phyloP scores from a whole-genome alignment of 2,888 invertebrate genomes.

The Plagodis pulveraria region DNA sequence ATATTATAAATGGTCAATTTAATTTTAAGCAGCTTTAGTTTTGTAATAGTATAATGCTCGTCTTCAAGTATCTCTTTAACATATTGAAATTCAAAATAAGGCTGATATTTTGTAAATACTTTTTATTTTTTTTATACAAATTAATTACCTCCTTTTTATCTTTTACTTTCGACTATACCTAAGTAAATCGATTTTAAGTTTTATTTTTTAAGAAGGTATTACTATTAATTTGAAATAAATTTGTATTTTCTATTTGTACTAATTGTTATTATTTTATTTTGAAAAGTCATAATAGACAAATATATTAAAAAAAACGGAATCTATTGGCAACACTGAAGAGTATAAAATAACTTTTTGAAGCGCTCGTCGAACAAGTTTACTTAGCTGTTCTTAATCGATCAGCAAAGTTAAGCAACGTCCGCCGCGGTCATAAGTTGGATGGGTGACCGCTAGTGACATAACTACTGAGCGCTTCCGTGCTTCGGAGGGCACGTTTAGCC shows the following conservation, averaged over 20 bases:
- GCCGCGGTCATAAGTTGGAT: too few relatives aligned
- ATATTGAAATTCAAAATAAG: constrained; percentile 60
- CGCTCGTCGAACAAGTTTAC: too few relatives aligned
- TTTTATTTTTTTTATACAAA: constrained; percentile 47
- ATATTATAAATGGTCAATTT: constrained; percentile 2
- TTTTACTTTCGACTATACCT: constrained; percentile 28
- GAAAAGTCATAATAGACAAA: constrained; percentile 1
- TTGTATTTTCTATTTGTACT: constrained; percentile 25
- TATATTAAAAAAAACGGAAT: too few relatives aligned
- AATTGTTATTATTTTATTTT: constrained; percentile 12
- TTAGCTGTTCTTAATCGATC: too few relatives aligned
- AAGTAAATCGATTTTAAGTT: too few relatives aligned
- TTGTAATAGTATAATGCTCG: constrained; percentile 37
- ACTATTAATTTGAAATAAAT: constrained; percentile 17
- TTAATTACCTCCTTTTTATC: constrained; percentile 38
- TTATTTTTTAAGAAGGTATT: constrained; percentile 12
- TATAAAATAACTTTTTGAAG: too few relatives aligned
- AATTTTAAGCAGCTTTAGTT: constrained; percentile 21
- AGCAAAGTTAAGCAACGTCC: too few relatives aligned
- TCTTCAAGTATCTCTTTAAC: constrained; percentile 37
- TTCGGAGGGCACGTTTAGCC: too few relatives aligned
- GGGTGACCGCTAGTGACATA: too few relatives aligned
- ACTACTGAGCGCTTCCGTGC: too few relatives aligned
- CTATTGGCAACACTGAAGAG: too few relatives aligned
- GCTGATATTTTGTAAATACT: constrained; percentile 76